A percentile compares a stretch with the other conserved stretches of the same genome.
Conservation (phyloP, 2,797 vertebrate genomes). For the Esox masquinongy region DNA sequence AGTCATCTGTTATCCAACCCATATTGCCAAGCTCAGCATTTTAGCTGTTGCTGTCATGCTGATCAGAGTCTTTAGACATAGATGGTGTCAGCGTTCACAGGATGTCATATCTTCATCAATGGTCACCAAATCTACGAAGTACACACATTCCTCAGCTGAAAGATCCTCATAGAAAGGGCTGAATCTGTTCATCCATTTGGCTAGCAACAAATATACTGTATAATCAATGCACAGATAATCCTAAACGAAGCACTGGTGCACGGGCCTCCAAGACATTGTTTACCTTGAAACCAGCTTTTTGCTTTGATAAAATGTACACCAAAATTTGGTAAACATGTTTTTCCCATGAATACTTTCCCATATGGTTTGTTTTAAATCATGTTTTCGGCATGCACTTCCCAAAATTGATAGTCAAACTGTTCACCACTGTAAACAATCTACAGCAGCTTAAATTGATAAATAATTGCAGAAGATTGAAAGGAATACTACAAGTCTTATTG, state of each 20-base stretch:
- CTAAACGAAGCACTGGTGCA: not conserved
- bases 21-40: conserved; percentile 21
- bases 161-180: conserved; percentile 30
- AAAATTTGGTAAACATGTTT: not conserved
- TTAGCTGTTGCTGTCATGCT: conserved; percentile 20
- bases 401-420: not conserved
- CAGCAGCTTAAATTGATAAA: not conserved
- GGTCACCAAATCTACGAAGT: conserved; percentile 43
- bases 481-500: conserved; percentile 11
- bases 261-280: not conserved
- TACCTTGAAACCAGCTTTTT: not conserved
- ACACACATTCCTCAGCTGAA: conserved; percentile 53
- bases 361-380: not conserved
- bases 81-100: conserved; percentile 41
- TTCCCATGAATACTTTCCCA: not conserved
- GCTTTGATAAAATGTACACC: not conserved
- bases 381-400: not conserved
- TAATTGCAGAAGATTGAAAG: not conserved
- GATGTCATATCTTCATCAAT: conserved; percentile 79
- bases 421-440: not conserved
- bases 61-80: conserved; percentile 34
- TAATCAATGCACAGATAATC: conserved; percentile 23
- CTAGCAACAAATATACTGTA: conserved; percentile 35
- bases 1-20: not conserved
- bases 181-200: conserved; percentile 28